These are phyloP conservation scores for Aproaerema taeniolella DNA, from an alignment of 2,888 invertebrate genomes.

Conservation along the genomic window DNA sequence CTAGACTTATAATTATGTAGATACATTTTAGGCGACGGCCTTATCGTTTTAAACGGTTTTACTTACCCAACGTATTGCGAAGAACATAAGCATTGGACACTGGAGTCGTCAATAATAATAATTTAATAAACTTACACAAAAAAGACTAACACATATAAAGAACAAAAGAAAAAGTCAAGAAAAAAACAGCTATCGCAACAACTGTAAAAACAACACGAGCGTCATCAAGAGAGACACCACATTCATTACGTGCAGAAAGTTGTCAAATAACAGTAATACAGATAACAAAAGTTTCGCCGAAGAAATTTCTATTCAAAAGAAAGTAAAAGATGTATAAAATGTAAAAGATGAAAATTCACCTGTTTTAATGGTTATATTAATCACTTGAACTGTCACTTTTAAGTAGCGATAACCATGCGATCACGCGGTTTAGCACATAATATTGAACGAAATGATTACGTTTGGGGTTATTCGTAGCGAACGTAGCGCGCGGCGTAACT, in stretches of 20 bases:
- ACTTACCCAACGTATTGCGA: too few relatives aligned
- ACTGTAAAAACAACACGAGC: slow-evolving; percentile 12
- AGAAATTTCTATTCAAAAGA: slow-evolving; percentile 44
- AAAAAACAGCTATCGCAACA: too few relatives aligned
- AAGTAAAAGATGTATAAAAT: slow-evolving; percentile 36
- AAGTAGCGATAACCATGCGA: slow-evolving; percentile 51
- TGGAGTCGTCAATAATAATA: too few relatives aligned
- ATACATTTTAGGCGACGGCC: too few relatives aligned
- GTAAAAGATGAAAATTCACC: slow-evolving; percentile 52
- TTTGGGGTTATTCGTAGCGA: slow-evolving; percentile 19
- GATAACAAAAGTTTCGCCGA: slow-evolving; percentile 40
- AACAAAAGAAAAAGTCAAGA: too few relatives aligned
- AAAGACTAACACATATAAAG: neutral
- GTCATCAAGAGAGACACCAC: slow-evolving; percentile 23
- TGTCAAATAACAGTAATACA: slow-evolving; percentile 31
- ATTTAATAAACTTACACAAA: too few relatives aligned
- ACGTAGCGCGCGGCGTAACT: slow-evolving; percentile 35
- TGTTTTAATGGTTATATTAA: slow-evolving; percentile 56
- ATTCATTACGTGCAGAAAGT: slow-evolving; percentile 30
- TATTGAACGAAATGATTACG: slow-evolving; percentile 30
- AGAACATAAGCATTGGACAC: too few relatives aligned
- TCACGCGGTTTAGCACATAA: slow-evolving; percentile 56
- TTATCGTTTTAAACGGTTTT: too few relatives aligned
- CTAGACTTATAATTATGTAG: too few relatives aligned
- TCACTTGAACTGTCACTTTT: slow-evolving; percentile 61